Base-by-base conservation (phyloP, 2,113 vertebrate species). In the Macrotis lagotis region DNA sequence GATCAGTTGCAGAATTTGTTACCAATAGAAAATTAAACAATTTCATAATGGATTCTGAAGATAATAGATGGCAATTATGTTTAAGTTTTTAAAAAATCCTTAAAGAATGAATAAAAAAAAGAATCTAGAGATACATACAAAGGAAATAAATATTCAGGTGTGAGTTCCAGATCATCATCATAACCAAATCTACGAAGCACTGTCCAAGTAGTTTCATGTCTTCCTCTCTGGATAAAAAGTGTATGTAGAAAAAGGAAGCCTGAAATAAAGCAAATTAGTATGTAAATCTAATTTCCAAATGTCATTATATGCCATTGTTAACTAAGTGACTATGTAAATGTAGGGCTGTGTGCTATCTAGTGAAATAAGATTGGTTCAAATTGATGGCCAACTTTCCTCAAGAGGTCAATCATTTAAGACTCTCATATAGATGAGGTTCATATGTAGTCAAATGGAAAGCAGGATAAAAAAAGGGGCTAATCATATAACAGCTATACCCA, bases 171-270 rank as follows among this genome's bases (percentile, higher is more conserved):
- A 98, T 99, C 99, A 47, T 99, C 99, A 0, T 99, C 99, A 0
- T 99, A 99, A 92, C 99, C 99, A 91, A 99, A 99, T 96, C 99
- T 98, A 88, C 99, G 99, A 94, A 99, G 96, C 90, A 99, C 99
- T 0, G 99, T 99, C 99, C 99, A 99, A 3, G 99, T 99, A 50
- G 99, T 99, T 98, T 99, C 99, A 0, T 99, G 99, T 96, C 99
- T 98, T 89, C 99, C 99, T 97, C 99, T 99, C 98, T 99, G 99
- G 94, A 99, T 99, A 98, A 99, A 99, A 93, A 99, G 99, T 3
- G 99, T 99, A 98, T 99, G 99, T 66, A 99, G 99, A 98, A 99
- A 99, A 98, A 99, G 99, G 98, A 99, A 99, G 92, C 99, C 99
- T 99, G 98, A 95, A 97, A 96, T 94, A 97, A 97, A 98, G 93